Base-by-base conservation (phyloP, 2,797 vertebrate genomes). In the Oreochromis mossambicus region DNA sequence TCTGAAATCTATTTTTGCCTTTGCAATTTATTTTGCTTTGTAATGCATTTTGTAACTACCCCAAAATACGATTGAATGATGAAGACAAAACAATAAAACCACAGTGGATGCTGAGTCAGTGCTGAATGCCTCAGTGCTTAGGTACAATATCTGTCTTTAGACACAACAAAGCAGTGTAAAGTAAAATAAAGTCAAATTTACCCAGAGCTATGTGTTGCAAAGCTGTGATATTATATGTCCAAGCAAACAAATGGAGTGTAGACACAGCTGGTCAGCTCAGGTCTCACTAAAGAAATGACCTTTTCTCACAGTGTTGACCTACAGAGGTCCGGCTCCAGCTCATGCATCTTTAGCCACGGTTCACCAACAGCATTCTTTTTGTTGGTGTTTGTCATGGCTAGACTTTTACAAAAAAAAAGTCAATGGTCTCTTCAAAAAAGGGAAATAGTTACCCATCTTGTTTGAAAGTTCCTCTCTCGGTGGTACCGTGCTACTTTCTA, bases 51-150 rank as follows among this genome's bases (percentile, higher is more conserved):
- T 73, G 15, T 13, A 36, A 56, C 38, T n/a, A 46, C 29, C 10
- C 11, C 15, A 29, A 73, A 77, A 83, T 51, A 55, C 70, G 4
- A 68, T 66, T 86, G 78, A 79, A 79, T 91, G 79, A 85, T 54
- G 46, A 81, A 73, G 51, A 77, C 52, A 80, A 24, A 15, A 32
- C 29, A 83, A 87, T 77, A 51, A 86, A 86, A 83, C 73, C 32
- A 4, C 19, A 12, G 34, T 52, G 54, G 58, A 73, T 66, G 58
- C 43, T 14, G 73, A 79, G 70, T 82, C 54, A 81, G 14, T 78
- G 70, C 75, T 63, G 14, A 46, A 34, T 50, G 68, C 61, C 38
- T 76, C 32, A 2, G 54, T 26, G 36, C 36, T 36, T 58, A 17
- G 78, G 46, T 63, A 13, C 21, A 17, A 50, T 2, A 11, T 82